Conservation (phyloP, 1,140 invertebrate species). For the Propsilocerus akamusi region DNA sequence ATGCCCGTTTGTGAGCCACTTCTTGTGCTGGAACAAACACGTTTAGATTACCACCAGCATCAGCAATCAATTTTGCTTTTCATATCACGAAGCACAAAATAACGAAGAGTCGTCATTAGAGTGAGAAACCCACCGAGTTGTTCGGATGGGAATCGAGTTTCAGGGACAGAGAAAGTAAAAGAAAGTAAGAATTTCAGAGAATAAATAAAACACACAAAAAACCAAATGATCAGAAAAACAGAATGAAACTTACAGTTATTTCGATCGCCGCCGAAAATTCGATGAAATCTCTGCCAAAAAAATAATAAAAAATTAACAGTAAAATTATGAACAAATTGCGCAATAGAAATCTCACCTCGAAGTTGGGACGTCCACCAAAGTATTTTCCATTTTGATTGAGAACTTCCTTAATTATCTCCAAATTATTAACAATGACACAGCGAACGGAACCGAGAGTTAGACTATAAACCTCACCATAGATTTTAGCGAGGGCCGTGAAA, state of each 20-base stretch:
- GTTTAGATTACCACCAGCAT: too few species aligned
- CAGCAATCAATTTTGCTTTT: too few species aligned
- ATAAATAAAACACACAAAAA: background rate
- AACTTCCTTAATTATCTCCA: constrained; percentile 53
- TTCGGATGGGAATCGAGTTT: too few species aligned
- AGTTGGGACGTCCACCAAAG: constrained; percentile 66
- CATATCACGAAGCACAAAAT: too few species aligned
- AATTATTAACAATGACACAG: constrained; percentile 60
- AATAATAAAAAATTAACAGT: background rate
- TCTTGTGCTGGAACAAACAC: too few species aligned
- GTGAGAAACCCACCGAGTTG: too few species aligned
- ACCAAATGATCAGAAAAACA: background rate
- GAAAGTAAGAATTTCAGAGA: background rate
- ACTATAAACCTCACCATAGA: constrained; percentile 58
- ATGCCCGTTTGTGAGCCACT: too few species aligned
- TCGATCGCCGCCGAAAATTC: constrained; percentile 51
- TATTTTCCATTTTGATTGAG: constrained; percentile 58
- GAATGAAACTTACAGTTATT: constrained; percentile 51
- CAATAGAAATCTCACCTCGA: constrained; percentile 24
- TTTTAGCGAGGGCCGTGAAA: constrained; percentile 44
- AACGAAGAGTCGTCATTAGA: too few species aligned
- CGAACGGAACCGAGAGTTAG: constrained; percentile 46
- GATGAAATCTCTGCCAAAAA: constrained; percentile 35
- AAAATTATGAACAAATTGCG: too few species aligned
- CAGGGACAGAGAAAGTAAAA: background rate